Evolutionary conservation across 2,888 invertebrate species (phyloP).

Genomic region (Timema podura): DNA sequence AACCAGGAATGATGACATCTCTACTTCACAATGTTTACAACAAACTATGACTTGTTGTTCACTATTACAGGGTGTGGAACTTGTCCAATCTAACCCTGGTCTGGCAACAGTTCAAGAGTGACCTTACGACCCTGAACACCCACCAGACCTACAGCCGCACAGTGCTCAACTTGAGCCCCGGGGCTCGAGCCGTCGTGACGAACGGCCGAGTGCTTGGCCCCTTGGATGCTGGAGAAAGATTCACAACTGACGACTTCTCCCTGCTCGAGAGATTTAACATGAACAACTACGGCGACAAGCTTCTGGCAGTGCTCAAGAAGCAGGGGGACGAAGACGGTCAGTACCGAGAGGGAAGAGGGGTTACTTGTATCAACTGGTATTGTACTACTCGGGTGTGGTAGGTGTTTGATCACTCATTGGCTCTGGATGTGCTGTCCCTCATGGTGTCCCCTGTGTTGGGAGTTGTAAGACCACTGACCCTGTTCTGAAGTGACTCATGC

Average conservation of each 20-base stretch:
- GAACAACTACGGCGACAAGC: constrained; percentile 68
- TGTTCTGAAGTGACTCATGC: no score
- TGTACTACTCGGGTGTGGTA: no score
- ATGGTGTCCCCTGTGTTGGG: no score
- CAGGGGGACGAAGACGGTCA: constrained; percentile 45
- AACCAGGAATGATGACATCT: no score
- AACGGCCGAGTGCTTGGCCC: constrained; percentile 91
- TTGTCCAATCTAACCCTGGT: constrained; percentile 9
- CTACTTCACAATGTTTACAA: no score
- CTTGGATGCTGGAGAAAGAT: constrained; percentile 64
- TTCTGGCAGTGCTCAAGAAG: constrained; percentile 55
- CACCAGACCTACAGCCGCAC: constrained; percentile 64
- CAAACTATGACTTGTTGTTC: no score
- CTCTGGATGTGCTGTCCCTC: no score
- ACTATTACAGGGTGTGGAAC: constrained; percentile 25
- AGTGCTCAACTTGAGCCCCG: constrained; percentile 63
- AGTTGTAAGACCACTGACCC: no score
- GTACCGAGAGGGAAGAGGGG: not conserved
- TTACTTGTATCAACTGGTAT: no score
- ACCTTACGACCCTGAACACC: constrained; percentile 31
- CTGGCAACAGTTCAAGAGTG: not conserved
- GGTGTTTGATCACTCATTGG: no score
- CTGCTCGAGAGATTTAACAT: constrained; percentile 68
- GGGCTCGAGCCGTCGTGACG: constrained; percentile 69
- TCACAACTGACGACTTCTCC: constrained; percentile 83